These are phyloP conservation scores for Rhagologus leucostigma DNA, from an alignment of 2,113 vertebrate species.

Conservation along the genomic window DNA sequence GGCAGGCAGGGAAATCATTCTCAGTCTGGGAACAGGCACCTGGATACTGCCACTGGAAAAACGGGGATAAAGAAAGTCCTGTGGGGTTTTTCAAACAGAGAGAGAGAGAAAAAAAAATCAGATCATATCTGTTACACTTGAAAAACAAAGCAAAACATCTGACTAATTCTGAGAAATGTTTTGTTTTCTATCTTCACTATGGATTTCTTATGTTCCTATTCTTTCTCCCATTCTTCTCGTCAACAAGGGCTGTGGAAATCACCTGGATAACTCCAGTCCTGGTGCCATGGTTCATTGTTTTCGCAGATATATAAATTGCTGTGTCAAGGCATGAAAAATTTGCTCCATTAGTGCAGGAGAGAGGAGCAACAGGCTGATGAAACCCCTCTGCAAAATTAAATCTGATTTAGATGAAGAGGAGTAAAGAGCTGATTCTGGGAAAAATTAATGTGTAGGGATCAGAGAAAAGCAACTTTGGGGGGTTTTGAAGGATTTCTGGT, in stretches of 20 bases:
- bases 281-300: not conserved
- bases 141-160: not conserved
- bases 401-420: not conserved
- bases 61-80: not conserved
- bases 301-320: not conserved
- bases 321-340: not conserved
- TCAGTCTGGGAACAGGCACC: not conserved
- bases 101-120: not conserved
- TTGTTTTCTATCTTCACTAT: not conserved
- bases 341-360: not conserved
- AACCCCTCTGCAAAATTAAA: not conserved
- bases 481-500: not conserved
- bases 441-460: not conserved
- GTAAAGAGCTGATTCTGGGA: not conserved
- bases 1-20: not conserved
- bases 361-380: not conserved
- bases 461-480: not conserved
- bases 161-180: not conserved
- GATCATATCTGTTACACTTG: not conserved
- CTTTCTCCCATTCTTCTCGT: not conserved
- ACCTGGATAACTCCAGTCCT: not conserved
- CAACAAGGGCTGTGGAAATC: not conserved
- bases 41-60: not conserved
- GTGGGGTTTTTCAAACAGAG: not conserved
- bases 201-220: accelerated